Conservation (phyloP, 2,113 vertebrate genomes). For the Isichthys henryi region DNA sequence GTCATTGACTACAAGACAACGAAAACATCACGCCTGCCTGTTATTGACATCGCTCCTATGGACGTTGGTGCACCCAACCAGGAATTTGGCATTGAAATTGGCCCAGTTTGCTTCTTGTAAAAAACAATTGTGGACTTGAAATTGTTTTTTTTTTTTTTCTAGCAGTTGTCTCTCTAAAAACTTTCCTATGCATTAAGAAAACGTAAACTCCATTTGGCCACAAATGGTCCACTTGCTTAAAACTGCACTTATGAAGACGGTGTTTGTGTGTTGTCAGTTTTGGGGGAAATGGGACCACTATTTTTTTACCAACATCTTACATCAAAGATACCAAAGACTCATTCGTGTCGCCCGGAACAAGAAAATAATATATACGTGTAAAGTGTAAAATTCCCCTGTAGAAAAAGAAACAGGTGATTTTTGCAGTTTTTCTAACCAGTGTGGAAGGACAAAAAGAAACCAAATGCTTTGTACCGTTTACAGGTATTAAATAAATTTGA, state of each 20-base stretch:
- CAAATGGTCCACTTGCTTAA: conserved; percentile 78
- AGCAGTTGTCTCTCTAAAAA: conserved; percentile 86
- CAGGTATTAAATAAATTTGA: conserved; percentile 78
- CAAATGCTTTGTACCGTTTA: conserved; percentile 68
- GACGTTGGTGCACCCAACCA: conserved; percentile 92
- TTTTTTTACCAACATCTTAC: conserved; percentile 63
- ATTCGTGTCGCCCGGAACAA: conserved; percentile 78
- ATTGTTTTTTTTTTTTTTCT: conserved; percentile 72
- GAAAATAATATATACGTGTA: conserved; percentile 77
- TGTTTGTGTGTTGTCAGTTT: conserved; percentile 14
- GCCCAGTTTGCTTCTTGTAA: conserved; percentile 99
- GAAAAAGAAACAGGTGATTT: conserved; percentile 60
- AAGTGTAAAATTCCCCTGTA: conserved; percentile 64
- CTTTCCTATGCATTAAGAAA: conserved; percentile 76
- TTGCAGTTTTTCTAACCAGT: conserved; percentile 58
- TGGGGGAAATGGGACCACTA: conserved; percentile 60
- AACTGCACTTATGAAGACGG: conserved; percentile 71
- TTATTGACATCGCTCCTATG: conserved; percentile 98
- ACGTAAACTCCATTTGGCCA: conserved; percentile 59
- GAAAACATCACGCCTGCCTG: conserved; percentile 94
- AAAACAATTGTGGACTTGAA: conserved; percentile 96
- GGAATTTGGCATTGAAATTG: conserved; percentile 92
- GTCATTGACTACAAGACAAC: conserved; percentile 97
- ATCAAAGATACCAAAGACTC: conserved; percentile 67
- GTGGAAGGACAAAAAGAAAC: conserved; percentile 64